Conservation (phyloP, 2,888 invertebrate genomes). For the Notodonta dromedarius region DNA sequence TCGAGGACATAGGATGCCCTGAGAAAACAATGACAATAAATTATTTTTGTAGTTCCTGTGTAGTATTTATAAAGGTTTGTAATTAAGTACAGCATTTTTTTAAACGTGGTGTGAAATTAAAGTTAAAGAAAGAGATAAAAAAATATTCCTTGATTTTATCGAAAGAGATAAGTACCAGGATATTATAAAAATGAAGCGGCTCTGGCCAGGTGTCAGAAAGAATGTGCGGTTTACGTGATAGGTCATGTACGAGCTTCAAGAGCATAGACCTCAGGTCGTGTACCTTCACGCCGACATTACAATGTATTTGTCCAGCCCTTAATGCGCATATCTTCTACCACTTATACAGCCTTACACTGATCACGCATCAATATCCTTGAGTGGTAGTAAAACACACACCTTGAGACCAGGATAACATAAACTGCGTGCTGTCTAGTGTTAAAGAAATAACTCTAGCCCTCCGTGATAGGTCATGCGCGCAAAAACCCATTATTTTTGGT, state of each 20-base stretch:
- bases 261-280: slow-evolving; percentile 2
- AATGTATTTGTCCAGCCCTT: neutral
- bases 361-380: neutral
- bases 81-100: too few species aligned
- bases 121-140: too few species aligned
- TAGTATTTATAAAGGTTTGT: too few species aligned
- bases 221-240: slow-evolving; percentile 6
- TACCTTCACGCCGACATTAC: neutral
- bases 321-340: neutral
- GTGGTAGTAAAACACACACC: neutral
- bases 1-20: too few species aligned
- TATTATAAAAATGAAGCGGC: neutral
- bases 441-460: neutral
- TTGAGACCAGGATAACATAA: neutral
- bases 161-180: too few species aligned
- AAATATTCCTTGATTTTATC: too few species aligned
- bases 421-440: neutral
- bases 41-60: too few species aligned
- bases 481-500: neutral
- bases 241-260: slow-evolving; percentile 3
- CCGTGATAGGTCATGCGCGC: slow-evolving; percentile 2
- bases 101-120: too few species aligned
- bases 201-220: slow-evolving; percentile 1
- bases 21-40: too few species aligned
- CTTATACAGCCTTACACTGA: neutral